Percentiles rank a stretch among this genome's conserved stretches.
Conservation (phyloP, 2,113 vertebrate species). For the Oxyruncus cristatus region DNA sequence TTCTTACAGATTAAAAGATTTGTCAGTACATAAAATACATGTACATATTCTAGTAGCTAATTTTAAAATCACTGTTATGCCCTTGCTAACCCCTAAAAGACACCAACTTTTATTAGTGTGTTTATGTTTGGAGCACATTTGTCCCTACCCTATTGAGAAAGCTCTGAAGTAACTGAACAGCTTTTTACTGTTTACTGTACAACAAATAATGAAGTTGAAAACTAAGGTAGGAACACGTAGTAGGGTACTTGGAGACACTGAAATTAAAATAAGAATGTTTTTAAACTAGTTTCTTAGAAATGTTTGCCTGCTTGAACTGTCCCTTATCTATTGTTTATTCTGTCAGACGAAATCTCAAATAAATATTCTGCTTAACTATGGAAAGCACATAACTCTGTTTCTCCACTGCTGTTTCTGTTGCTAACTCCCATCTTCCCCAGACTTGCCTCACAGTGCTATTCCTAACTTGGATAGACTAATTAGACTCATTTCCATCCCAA, state of each 20-base stretch:
- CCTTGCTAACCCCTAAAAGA: background rate
- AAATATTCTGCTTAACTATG: background rate
- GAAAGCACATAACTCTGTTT: background rate
- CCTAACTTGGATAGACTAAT: conserved; percentile 63
- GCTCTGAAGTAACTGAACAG: background rate
- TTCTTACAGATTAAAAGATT: conserved; percentile 74
- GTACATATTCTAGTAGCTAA: conserved; percentile 10
- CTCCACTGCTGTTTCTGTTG: background rate
- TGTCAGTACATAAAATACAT: conserved; percentile 65
- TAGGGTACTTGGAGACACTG: background rate
- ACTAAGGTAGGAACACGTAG: background rate
- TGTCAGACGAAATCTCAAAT: background rate
- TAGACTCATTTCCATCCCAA: conserved; percentile 74
- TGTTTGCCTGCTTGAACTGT: background rate
- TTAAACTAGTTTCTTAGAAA: background rate
- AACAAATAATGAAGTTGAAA: background rate
- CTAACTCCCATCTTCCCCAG: background rate
- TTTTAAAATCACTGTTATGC: background rate
- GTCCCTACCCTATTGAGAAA: background rate
- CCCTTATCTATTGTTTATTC: conserved; percentile 42
- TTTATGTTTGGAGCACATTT: background rate
- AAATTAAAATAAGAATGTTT: background rate
- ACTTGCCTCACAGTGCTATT: conserved; percentile 31
- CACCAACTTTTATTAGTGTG: background rate
- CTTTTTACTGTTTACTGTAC: background rate